Conservation (phyloP, 2,888 invertebrate genomes). For the Lacanobia oleracea region DNA sequence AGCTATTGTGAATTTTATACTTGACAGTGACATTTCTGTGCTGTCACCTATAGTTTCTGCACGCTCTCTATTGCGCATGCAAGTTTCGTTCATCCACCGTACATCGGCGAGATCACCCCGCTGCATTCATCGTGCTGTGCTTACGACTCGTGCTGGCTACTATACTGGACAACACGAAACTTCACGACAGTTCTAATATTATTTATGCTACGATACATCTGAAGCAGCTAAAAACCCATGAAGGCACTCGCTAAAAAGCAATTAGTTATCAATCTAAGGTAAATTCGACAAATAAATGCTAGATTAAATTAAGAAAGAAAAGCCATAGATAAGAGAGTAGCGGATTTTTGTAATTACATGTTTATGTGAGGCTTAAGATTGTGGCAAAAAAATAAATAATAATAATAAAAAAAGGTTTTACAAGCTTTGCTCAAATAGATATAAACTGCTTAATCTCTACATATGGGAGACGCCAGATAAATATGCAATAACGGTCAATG, state of each 20-base stretch:
- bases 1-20: no score
- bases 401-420: background rate
- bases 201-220: constrained; percentile 25
- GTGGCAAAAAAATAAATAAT: constrained; percentile 4
- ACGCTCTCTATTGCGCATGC: no score
- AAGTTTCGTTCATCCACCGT: no score
- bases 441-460: no score
- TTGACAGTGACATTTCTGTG: no score
- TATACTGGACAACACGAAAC: no score
- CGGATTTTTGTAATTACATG: constrained; percentile 37
- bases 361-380: constrained; percentile 52
- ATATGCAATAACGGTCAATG: no score
- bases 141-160: no score
- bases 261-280: constrained; percentile 41
- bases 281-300: constrained; percentile 60
- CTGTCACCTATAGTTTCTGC: no score
- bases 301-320: constrained; percentile 39
- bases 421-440: constrained; percentile 47
- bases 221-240: constrained; percentile 47
- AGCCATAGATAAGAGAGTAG: constrained; percentile 52
- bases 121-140: no score
- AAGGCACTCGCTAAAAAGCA: constrained; percentile 32
- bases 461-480: no score
- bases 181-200: constrained; percentile 2
- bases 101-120: no score